These are phyloP conservation scores for Stegodyphus mimosarum DNA, from an alignment of 1,140 invertebrate genomes.

Conservation along the genomic window DNA sequence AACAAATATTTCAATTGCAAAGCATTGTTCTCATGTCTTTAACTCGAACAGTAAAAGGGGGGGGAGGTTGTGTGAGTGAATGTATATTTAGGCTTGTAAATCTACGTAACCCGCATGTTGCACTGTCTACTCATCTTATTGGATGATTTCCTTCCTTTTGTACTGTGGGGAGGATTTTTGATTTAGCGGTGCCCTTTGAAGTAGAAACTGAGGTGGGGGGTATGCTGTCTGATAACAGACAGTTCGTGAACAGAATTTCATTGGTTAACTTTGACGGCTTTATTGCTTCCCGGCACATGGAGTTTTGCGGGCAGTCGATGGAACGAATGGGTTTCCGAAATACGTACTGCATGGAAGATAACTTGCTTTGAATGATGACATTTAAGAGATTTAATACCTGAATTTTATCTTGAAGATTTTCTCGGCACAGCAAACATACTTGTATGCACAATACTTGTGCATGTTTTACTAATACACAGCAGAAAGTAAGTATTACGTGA, in stretches of 20 bases:
- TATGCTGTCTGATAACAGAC: constrained; percentile 26
- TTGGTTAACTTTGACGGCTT: background rate
- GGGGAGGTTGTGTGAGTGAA: too few species aligned
- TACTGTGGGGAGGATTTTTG: background rate
- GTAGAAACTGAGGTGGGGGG: constrained; percentile 38
- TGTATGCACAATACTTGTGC: too few species aligned
- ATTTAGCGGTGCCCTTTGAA: constrained; percentile 27
- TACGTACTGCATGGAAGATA: too few species aligned
- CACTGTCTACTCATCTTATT: constrained; percentile 44
- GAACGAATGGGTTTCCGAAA: too few species aligned
- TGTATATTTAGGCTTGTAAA: constrained; percentile 33
- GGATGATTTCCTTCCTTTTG: constrained; percentile 32
- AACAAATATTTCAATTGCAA: background rate
- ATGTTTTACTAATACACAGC: background rate
- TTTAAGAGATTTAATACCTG: too few species aligned
- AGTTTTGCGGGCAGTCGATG: too few species aligned
- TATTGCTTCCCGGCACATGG: too few species aligned
- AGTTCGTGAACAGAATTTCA: constrained; percentile 41
- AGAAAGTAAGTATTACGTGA: background rate
- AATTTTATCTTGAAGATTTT: too few species aligned
- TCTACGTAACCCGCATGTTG: constrained; percentile 40
- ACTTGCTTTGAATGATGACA: too few species aligned
- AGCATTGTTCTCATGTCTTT: background rate
- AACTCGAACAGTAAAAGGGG: too few species aligned
- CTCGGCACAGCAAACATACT: too few species aligned